These are phyloP conservation scores for Lanius ludovicianus DNA, from an alignment of 2,113 vertebrate species.

Conservation along the genomic window DNA sequence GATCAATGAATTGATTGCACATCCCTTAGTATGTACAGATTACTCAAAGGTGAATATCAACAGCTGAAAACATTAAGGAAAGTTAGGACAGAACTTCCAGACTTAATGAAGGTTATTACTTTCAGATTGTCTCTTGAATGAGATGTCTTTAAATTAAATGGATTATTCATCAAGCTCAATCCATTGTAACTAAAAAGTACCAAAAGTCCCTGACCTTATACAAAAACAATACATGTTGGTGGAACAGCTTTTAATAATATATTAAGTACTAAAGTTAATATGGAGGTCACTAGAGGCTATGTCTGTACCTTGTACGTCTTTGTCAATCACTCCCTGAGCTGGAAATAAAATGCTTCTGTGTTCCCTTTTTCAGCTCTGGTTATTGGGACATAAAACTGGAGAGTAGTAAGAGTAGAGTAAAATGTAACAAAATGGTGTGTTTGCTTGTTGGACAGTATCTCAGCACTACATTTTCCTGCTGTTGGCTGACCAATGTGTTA, in stretches of 20 bases:
- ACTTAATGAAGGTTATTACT: background rate
- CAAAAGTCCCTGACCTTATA: background rate
- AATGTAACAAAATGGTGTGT: background rate
- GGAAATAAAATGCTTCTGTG: background rate
- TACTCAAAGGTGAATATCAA: background rate
- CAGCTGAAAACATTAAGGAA: background rate
- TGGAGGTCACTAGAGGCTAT: background rate
- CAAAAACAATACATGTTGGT: background rate
- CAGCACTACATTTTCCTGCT: background rate
- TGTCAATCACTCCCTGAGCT: background rate
- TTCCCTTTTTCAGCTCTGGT: background rate
- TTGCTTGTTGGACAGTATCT: background rate
- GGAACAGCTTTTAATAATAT: background rate
- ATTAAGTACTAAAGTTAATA: background rate
- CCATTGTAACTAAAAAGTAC: background rate
- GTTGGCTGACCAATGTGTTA: background rate
- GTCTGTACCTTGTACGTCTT: background rate
- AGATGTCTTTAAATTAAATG: background rate
- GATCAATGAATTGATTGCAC: background rate
- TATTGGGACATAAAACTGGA: background rate
- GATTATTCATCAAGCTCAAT: background rate
- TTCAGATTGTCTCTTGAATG: background rate
- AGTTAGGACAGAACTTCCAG: background rate
- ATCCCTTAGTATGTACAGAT: background rate
- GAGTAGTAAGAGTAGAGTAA: background rate